Evolutionary conservation across 1,140 invertebrate species (phyloP), one percentile per base, ranked within the genome.

Genomic region (Procambarus virginalis): DNA sequence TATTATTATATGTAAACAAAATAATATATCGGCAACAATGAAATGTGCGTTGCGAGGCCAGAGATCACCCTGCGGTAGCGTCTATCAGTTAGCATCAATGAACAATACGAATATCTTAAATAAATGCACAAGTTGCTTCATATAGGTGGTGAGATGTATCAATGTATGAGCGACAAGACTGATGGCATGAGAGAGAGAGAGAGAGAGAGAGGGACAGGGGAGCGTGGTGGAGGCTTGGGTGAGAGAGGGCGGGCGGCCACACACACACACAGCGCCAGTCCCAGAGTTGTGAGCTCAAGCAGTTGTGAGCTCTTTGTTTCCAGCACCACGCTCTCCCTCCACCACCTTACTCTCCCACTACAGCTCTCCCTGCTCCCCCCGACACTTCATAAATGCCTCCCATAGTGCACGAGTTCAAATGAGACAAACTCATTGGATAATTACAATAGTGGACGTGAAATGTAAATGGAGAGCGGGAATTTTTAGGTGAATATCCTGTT

Each of bases 401-500:
- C 60, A 78, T 60, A 77, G 75, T 77, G 22, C 48, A n/a, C 34
- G 45, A 60, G 51, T 77, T 75, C 34, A 5, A 45, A 45, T n/a
- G 22, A 5, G 75, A 46, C 22, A 20, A 77, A 60, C 22, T 48
- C 48, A 58, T 34, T 51, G 14, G 51, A 34, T 3, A 22, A n/a
- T 55, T 46, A 76, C 58, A 86, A 86, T 34, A 17, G 17, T 80
- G 46, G 9, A 22, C 6, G 49, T 84, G 68, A 76, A 77, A 77
- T 85, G 84, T 76, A 85, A 85, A 86, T 86, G 84, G 73, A 73
- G 84, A 77, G 75, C 22, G n/a, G 3, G 84, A 82, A 46, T 82
- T 58, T 60, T 60, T 55, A 86, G 75, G 17, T 17, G 51, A 86
- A 34, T 46, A 86, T 86, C 84, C 84, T 78, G 82, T 73, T 58